A percentile compares a stretch with the other conserved stretches of the same genome.
phyloP scores from a whole-genome alignment of 2,113 vertebrate species.

The Globicephala melas region DNA sequence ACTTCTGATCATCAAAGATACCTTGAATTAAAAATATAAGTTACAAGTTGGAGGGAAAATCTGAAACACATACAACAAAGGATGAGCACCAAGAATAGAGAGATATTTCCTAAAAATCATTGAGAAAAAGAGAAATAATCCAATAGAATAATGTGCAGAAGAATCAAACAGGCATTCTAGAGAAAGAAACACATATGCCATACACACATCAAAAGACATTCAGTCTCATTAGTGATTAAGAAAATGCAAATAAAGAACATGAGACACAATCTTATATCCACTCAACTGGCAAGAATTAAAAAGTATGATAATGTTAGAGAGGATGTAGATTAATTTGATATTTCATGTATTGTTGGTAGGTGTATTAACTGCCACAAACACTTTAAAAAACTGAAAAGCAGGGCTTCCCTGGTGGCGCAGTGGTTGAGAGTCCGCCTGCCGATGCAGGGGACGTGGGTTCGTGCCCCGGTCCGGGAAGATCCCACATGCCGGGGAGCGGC shows the following conservation, averaged over 20 bases:
- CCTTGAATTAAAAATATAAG: not conserved
- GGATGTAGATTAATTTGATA: not conserved
- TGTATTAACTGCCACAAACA: not conserved
- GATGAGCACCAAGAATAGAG: not conserved
- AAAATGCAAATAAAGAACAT: not conserved
- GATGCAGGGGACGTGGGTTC: no score
- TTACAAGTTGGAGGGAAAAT: not conserved
- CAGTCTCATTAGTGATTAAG: not conserved
- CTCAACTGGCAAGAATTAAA: not conserved
- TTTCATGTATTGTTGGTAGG: not conserved
- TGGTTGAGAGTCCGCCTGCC: no score
- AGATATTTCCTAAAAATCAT: not conserved
- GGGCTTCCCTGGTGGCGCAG: no score
- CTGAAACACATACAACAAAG: not conserved
- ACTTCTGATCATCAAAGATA: not conserved
- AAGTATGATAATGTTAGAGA: not conserved
- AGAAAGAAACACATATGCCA: not conserved
- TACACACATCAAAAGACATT: not conserved
- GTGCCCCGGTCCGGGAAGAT: no score
- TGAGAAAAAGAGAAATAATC: not conserved
- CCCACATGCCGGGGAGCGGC: no score
- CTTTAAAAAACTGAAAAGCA: no score
- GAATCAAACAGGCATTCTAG: not conserved
- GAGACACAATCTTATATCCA: not conserved
- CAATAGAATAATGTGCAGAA: not conserved